Evolutionary conservation across 2,113 vertebrate species (phyloP).

Genomic region (Marcusenius ussheri): DNA sequence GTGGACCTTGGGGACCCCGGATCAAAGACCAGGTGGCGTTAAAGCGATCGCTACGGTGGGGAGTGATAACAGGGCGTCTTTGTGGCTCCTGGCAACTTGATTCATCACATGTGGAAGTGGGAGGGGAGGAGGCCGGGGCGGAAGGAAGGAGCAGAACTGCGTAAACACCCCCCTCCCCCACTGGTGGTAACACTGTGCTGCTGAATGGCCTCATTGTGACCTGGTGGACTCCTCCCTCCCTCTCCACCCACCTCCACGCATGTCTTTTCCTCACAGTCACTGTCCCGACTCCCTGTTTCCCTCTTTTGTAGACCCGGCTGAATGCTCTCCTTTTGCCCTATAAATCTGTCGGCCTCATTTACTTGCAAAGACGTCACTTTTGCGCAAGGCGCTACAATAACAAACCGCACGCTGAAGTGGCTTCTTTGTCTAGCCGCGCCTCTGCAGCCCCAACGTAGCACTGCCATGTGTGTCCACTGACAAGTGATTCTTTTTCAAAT

Average conservation of each 20-base stretch:
- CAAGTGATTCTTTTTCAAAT: neutral
- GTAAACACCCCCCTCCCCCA: neutral
- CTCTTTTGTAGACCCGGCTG: neutral
- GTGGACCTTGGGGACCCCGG: neutral
- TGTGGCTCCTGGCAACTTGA: neutral
- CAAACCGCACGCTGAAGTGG: neutral
- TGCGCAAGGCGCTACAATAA: neutral
- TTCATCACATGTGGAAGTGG: neutral
- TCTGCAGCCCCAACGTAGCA: neutral
- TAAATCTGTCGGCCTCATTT: neutral
- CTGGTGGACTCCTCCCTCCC: neutral
- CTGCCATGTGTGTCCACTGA: neutral
- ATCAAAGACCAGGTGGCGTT: neutral
- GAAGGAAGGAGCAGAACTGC: neutral
- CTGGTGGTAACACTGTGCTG: neutral
- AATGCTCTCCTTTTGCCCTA: neutral
- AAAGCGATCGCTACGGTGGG: neutral
- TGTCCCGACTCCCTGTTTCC: neutral
- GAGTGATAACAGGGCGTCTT: neutral
- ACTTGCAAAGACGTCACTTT: neutral
- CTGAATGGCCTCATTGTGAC: conserved; percentile 10
- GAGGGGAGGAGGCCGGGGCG: neutral
- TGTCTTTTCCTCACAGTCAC: neutral
- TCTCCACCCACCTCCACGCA: neutral
- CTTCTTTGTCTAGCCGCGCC: neutral